Conservation (phyloP, 2,797 vertebrate species). For the Cuculus canorus region DNA sequence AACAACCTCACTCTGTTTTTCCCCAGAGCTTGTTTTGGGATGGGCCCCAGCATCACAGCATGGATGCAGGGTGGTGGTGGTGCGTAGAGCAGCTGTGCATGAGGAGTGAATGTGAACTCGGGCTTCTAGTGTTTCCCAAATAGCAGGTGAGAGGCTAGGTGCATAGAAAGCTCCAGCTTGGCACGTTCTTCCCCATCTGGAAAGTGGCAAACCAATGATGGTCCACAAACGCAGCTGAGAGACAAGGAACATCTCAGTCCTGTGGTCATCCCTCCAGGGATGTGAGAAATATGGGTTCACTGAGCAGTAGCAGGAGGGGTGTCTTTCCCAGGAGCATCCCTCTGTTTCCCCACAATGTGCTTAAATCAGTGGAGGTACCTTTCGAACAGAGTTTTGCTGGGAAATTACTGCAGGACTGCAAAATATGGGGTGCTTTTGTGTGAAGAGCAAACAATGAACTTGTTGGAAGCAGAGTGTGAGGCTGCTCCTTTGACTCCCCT, state of each 20-base stretch:
- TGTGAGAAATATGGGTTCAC: background rate
- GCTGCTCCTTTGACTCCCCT: background rate
- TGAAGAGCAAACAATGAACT: background rate
- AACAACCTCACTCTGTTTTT: accelerated
- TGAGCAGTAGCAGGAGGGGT: background rate
- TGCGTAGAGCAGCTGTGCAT: accelerated
- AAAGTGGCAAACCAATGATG: background rate
- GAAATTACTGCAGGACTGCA: background rate
- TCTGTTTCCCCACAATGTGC: background rate
- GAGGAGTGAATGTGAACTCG: background rate
- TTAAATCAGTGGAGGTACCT: background rate
- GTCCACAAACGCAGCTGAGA: background rate
- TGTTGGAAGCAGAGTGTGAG: background rate
- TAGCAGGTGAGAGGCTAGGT: background rate
- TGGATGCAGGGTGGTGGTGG: accelerated
- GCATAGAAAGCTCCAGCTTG: background rate
- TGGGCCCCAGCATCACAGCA: background rate
- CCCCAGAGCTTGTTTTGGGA: background rate
- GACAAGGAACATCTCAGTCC: background rate
- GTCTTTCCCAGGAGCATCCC: accelerated
- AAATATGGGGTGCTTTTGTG: background rate
- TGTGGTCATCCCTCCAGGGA: background rate
- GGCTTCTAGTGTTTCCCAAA: background rate
- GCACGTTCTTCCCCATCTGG: background rate
- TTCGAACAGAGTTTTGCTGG: background rate